Percentiles rank a stretch among this genome's conserved stretches.
phyloP scores from a whole-genome alignment of 1,140 invertebrate genomes.

The Gonioctena quinquepunctata region DNA sequence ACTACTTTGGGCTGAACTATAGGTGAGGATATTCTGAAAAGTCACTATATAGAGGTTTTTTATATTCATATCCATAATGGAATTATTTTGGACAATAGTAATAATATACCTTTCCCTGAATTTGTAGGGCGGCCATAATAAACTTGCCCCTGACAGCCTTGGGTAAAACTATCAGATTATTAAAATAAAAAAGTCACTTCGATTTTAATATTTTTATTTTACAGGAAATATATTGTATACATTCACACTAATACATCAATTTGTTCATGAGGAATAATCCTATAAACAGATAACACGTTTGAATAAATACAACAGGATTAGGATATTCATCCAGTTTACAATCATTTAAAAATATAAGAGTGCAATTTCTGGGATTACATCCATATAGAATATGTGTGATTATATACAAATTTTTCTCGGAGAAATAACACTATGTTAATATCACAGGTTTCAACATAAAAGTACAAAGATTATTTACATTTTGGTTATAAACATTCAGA shows the following conservation, averaged over 20 bases:
- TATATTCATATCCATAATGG: no score
- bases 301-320: not conserved
- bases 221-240: constrained; percentile 29
- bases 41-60: no score
- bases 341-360: constrained; percentile 3
- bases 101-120: no score
- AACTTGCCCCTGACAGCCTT: no score
- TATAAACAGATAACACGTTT: not conserved
- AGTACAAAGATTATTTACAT: constrained; percentile 15
- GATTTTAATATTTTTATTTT: constrained; percentile 18
- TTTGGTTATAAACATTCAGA: constrained; percentile 3
- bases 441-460: constrained; percentile 31
- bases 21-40: no score
- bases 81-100: no score
- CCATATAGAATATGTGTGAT: not conserved
- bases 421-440: constrained; percentile 24
- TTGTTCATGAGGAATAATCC: not conserved
- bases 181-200: not conserved
- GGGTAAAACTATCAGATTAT: no score
- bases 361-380: not conserved
- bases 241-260: constrained; percentile 18
- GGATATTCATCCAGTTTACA: not conserved
- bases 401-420: constrained; percentile 1
- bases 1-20: no score
- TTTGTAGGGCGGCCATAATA: no score